Evolutionary conservation across 2,113 vertebrate genomes (phyloP).

Genomic region (Atractosteus spatula): DNA sequence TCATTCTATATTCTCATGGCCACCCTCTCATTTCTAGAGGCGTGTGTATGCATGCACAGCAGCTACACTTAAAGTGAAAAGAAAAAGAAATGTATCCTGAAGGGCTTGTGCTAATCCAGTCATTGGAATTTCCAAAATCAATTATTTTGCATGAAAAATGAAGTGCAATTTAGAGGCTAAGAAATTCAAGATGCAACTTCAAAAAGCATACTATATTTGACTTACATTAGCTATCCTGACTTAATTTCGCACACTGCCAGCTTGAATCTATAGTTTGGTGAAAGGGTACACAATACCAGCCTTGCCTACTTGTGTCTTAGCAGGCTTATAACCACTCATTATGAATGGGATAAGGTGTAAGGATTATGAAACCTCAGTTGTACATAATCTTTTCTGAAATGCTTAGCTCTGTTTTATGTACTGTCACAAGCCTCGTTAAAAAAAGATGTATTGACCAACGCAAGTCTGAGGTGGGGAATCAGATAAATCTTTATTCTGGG

Average conservation of each 20-base stretch:
- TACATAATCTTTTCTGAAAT: neutral
- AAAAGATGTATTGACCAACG: neutral
- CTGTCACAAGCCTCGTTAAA: neutral
- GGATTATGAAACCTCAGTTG: too few species aligned
- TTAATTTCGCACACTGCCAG: too few species aligned
- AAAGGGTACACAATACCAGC: too few species aligned
- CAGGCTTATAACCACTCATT: too few species aligned
- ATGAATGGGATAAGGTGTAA: too few species aligned
- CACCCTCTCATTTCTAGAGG: neutral
- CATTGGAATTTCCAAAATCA: neutral
- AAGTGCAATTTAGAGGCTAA: constrained; percentile 8
- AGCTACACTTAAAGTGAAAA: neutral
- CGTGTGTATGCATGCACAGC: neutral
- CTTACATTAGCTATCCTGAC: neutral
- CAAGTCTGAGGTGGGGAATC: neutral
- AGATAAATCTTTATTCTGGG: neutral
- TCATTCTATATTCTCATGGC: neutral
- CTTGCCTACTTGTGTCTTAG: too few species aligned
- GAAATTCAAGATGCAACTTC: neutral
- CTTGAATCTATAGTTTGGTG: too few species aligned
- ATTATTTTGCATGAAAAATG: constrained; percentile 17
- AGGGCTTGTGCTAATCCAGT: neutral
- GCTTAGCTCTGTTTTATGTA: neutral
- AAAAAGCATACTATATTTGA: neutral
- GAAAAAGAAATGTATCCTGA: neutral